Evolutionary conservation across 2,113 vertebrate species (phyloP).

Genomic region (Odontesthes bonariensis): DNA sequence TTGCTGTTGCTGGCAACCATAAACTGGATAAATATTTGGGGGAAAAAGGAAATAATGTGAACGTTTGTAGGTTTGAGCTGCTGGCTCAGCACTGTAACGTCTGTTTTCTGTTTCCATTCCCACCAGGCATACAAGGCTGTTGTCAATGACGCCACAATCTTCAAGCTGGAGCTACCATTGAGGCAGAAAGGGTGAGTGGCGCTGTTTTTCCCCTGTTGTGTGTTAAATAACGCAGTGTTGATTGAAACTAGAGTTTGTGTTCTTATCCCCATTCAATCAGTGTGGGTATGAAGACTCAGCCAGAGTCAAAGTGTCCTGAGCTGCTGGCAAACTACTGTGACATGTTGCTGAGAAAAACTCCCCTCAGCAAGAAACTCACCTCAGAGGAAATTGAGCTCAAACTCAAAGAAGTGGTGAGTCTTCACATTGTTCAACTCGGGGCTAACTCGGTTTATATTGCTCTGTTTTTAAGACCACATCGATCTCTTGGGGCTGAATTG

Average conservation of each 20-base stretch:
- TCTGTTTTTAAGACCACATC: background rate
- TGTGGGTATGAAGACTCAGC: constrained; percentile 96
- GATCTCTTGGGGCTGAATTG: background rate
- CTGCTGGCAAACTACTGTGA: constrained; percentile 99
- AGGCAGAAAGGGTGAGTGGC: constrained; percentile 95
- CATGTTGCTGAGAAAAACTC: constrained; percentile 97
- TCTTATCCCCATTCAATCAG: constrained; percentile 48
- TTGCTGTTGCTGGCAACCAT: too few species aligned
- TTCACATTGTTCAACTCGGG: background rate
- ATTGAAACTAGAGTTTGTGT: too few species aligned
- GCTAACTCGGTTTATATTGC: background rate
- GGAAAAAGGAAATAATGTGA: too few species aligned
- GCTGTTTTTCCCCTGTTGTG: background rate
- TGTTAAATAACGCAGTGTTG: too few species aligned
- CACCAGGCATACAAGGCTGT: constrained; percentile 95
- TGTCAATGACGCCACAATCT: constrained; percentile 98
- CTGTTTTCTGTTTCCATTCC: background rate
- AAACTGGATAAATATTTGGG: too few species aligned
- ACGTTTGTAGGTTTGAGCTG: too few species aligned
- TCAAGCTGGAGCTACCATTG: constrained; percentile 97
- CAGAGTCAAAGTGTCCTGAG: constrained; percentile 97
- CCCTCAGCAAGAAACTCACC: constrained; percentile 97
- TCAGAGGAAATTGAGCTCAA: constrained; percentile 98
- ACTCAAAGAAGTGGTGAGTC: constrained; percentile 95
- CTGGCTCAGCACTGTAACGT: too few species aligned